A percentile compares a stretch with the other conserved stretches of the same genome.
These are phyloP conservation scores for Vanessa cardui DNA, from an alignment of 2,888 invertebrate genomes.

Conservation along the genomic window DNA sequence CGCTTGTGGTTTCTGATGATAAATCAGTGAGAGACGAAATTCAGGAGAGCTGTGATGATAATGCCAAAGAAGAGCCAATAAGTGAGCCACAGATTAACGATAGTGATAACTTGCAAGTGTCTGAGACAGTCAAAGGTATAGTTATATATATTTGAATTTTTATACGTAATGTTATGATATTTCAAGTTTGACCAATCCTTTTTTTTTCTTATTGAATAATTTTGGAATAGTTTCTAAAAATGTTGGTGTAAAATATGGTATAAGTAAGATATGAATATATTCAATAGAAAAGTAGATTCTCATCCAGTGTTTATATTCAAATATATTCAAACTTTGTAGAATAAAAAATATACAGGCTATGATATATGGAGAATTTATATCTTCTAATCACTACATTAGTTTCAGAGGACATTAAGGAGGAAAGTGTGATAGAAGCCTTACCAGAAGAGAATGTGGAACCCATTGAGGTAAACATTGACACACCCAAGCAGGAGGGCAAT, in stretches of 20 bases:
- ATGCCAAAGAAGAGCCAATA: slow-evolving; percentile 76
- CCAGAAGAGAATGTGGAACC: slow-evolving; percentile 39
- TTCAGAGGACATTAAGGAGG: slow-evolving; percentile 27
- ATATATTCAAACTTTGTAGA: too few relatives aligned
- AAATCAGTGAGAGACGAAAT: slow-evolving; percentile 47
- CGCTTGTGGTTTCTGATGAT: slow-evolving; percentile 45
- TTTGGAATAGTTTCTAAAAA: too few relatives aligned
- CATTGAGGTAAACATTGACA: slow-evolving; percentile 28
- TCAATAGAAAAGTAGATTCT: too few relatives aligned
- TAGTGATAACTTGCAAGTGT: slow-evolving; percentile 44
- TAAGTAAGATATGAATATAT: too few relatives aligned
- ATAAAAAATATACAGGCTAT: too few relatives aligned
- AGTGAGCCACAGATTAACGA: slow-evolving; percentile 55
- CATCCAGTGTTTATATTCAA: too few relatives aligned
- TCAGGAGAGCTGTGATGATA: slow-evolving; percentile 73
- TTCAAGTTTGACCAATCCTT: too few relatives aligned
- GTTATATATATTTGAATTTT: too few relatives aligned
- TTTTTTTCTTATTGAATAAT: too few relatives aligned
- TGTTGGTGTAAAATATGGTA: too few relatives aligned
- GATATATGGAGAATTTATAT: not conserved
- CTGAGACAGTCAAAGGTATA: slow-evolving; percentile 43
- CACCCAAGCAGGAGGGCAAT: slow-evolving; percentile 23
- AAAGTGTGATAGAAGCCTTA: slow-evolving; percentile 32
- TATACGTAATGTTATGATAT: too few relatives aligned
- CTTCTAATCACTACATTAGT: slow-evolving; percentile 1